A percentile compares a stretch with the other conserved stretches of the same genome.
Conservation (phyloP, 2,113 vertebrate genomes). For the Psittacus erithacus region DNA sequence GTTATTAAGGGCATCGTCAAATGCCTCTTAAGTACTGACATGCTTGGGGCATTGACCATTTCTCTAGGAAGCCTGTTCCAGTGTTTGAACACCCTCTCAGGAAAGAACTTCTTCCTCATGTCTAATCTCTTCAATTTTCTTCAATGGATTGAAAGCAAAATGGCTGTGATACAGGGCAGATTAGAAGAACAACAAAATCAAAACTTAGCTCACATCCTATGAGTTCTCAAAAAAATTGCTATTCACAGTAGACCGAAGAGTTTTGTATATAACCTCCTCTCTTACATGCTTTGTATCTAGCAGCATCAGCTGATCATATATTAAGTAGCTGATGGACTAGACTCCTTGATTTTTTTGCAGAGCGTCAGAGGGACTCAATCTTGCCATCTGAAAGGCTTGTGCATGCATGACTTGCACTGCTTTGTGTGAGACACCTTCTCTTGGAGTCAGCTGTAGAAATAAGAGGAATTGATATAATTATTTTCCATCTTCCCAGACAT, state of each 20-base stretch:
- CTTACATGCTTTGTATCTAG: background rate
- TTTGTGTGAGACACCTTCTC: background rate
- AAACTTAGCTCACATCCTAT: too few species aligned
- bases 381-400: background rate
- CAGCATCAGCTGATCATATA: background rate
- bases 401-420: fast-evolving
- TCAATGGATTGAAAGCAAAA: background rate
- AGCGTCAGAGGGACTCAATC: background rate
- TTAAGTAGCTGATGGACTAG: background rate
- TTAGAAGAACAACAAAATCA: background rate
- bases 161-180: background rate
- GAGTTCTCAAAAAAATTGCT: background rate
- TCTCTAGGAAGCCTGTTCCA: background rate
- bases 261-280: background rate
- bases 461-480: background rate
- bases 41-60: background rate
- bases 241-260: background rate
- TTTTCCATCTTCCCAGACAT: background rate
- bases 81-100: background rate
- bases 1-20: background rate
- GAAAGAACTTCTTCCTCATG: background rate
- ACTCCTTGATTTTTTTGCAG: background rate
- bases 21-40: background rate
- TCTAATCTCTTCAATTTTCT: background rate
- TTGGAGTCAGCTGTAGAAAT: background rate